Evolutionary conservation across 2,113 vertebrate genomes (phyloP).

Genomic region (Phalacrocorax pelagicus): DNA sequence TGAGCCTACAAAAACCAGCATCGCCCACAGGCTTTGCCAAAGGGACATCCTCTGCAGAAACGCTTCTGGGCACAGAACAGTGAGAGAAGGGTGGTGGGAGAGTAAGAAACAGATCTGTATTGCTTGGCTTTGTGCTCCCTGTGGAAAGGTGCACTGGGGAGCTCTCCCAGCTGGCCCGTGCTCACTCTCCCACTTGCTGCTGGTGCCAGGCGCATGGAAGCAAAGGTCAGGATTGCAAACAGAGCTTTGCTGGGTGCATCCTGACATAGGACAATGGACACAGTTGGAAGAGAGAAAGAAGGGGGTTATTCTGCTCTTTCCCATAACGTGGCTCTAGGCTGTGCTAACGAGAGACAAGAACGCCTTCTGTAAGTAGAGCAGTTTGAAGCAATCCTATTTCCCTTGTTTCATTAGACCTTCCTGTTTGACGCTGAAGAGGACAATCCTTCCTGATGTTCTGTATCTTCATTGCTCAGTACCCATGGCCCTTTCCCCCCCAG

Average conservation of each 20-base stretch:
- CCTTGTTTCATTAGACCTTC: constrained; percentile 1
- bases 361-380: neutral
- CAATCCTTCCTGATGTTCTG: neutral
- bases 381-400: neutral
- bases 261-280: neutral
- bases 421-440: neutral
- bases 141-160: neutral
- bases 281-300: neutral
- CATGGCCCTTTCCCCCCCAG: neutral
- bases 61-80: neutral
- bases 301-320: neutral
- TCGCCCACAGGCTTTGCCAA: neutral
- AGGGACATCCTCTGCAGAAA: neutral
- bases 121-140: neutral
- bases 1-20: neutral
- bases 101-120: neutral
- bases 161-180: neutral
- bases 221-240: neutral
- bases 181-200: neutral
- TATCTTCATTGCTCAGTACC: neutral
- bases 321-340: neutral
- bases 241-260: neutral
- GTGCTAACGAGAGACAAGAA: neutral
- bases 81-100: neutral
- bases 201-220: neutral